Percentiles rank a stretch among this genome's conserved stretches.
Conservation (phyloP, 2,888 invertebrate species). For the Gisinianus flammeolus region DNA sequence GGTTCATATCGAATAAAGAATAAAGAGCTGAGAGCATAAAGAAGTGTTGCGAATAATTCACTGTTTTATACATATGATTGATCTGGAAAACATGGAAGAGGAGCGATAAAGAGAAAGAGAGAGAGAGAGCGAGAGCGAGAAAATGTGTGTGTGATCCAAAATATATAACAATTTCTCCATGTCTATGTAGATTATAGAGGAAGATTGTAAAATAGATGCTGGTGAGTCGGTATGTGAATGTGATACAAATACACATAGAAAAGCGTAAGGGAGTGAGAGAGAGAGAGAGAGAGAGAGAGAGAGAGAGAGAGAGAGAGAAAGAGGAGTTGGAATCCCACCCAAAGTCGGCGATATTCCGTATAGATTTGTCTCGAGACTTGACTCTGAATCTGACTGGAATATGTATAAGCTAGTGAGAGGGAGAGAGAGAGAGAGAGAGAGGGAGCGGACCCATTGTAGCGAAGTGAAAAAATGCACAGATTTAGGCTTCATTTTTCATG, state of each 20-base stretch:
- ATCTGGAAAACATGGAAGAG: constrained; percentile 25
- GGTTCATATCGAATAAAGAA: constrained; percentile 3
- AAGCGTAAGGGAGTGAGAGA: constrained; percentile 15
- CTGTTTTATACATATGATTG: constrained; percentile 33
- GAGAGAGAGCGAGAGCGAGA: background rate
- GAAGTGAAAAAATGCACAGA: constrained; percentile 49
- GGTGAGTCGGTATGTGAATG: too few species aligned
- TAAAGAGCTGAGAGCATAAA: background rate
- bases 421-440: background rate
- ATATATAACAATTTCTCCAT: too few species aligned
- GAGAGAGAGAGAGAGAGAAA: too few species aligned
- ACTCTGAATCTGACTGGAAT: too few species aligned
- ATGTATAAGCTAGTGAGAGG: too few species aligned
- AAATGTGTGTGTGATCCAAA: background rate
- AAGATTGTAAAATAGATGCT: too few species aligned
- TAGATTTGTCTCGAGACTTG: constrained; percentile 41
- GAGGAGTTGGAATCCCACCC: constrained; percentile 39
- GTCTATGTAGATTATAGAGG: too few species aligned
- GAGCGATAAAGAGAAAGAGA: background rate
- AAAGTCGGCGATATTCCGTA: constrained; percentile 44
- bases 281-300: background rate
- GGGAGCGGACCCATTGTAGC: background rate
- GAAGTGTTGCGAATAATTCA: constrained; percentile 45
- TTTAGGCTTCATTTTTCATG: constrained; percentile 55
- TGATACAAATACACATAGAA: too few species aligned